These are phyloP conservation scores for Borostomias antarcticus DNA, from an alignment of 2,797 vertebrate species.

Conservation along the genomic window DNA sequence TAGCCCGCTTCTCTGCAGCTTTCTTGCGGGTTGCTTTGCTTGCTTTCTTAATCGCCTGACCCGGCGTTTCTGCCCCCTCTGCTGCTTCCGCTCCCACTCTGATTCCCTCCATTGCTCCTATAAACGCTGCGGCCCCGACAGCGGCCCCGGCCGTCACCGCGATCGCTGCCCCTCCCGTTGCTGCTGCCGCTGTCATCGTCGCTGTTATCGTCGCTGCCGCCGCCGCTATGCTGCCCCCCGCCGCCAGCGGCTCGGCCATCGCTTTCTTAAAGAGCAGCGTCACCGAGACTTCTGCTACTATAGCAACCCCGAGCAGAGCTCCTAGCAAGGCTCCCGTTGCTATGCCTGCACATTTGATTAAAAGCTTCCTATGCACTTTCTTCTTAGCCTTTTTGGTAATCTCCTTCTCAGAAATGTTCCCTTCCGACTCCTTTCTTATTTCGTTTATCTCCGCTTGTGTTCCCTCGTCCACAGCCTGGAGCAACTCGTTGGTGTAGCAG, in stretches of 20 bases:
- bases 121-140: accelerated
- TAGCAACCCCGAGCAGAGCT: conserved; percentile 17
- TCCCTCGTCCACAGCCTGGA: conserved; percentile 5
- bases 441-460: neutral
- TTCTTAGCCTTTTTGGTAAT: neutral
- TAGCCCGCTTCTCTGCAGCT: too few relatives aligned
- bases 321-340: conserved; percentile 17
- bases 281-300: neutral
- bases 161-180: neutral
- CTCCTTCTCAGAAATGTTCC: neutral
- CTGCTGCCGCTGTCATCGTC: neutral
- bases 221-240: neutral
- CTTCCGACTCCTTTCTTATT: neutral
- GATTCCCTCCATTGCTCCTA: neutral
- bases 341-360: conserved; percentile 8
- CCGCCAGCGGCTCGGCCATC: too few relatives aligned
- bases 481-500: conserved; percentile 44
- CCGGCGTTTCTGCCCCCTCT: neutral
- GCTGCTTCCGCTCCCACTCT: neutral
- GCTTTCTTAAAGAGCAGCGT: too few relatives aligned
- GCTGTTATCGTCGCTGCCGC: too few relatives aligned
- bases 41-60: too few relatives aligned
- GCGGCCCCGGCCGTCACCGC: accelerated
- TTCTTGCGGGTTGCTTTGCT: too few relatives aligned
- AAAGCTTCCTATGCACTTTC: conserved; percentile 5